phyloP scores from a whole-genome alignment of 2,113 vertebrate genomes.

The Eretmochelys imbricata region DNA sequence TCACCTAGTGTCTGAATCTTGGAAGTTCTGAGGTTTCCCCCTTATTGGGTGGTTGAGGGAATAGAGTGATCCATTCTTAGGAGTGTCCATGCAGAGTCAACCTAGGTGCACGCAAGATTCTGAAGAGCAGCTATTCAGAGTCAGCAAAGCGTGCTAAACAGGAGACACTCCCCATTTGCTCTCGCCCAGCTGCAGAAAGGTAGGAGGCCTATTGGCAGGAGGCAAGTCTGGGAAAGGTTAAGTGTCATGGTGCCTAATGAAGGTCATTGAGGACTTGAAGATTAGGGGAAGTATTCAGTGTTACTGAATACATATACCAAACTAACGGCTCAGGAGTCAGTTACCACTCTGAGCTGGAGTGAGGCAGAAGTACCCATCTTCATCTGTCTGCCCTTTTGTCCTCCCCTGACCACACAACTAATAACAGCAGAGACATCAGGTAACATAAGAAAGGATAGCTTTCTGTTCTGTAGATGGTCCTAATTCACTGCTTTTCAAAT shows the following conservation, averaged over 20 bases:
- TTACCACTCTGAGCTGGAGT: not conserved
- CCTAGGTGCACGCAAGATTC: not conserved
- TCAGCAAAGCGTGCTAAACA: not conserved
- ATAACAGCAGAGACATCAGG: not conserved
- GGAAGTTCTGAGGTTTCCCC: not conserved
- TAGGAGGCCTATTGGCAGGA: not conserved
- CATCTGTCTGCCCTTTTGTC: fast-evolving
- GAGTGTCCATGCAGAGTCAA: not conserved
- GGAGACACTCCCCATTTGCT: not conserved
- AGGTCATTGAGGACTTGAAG: not conserved
- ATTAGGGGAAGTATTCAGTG: not conserved
- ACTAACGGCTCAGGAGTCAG: not conserved
- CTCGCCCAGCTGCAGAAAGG: not conserved
- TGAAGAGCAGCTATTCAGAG: not conserved
- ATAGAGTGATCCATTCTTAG: not conserved
- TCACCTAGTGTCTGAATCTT: not conserved
- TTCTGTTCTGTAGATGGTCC: not conserved
- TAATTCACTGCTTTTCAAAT: conserved; percentile 2
- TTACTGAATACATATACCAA: not conserved
- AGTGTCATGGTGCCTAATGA: not conserved
- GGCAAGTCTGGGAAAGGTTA: not conserved
- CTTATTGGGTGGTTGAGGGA: not conserved
- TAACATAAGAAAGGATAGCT: not conserved
- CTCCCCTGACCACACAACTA: not conserved
- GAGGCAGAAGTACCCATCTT: not conserved